Evolutionary conservation across 2,797 vertebrate species (phyloP).

Genomic region (Etheostoma perlongum): DNA sequence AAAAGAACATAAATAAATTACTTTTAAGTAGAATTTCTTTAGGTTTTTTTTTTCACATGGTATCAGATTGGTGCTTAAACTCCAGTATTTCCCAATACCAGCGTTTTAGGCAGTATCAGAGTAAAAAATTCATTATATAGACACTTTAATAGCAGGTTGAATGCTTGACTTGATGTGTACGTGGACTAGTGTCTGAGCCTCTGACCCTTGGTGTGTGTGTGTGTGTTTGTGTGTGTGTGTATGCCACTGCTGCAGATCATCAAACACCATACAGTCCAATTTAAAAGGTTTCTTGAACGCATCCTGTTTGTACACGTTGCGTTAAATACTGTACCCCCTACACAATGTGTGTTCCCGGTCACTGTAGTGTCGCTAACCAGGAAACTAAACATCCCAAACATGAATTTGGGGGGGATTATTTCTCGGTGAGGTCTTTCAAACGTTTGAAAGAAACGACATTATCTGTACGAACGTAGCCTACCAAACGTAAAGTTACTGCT

Average conservation of each 20-base stretch:
- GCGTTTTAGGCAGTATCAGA: too few relatives aligned
- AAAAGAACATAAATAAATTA: too few relatives aligned
- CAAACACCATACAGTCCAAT: neutral
- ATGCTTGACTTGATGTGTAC: too few relatives aligned
- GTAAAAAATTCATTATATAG: too few relatives aligned
- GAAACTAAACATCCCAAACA: neutral
- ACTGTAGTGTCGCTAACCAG: neutral
- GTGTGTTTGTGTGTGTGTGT: neutral
- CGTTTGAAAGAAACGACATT: neutral
- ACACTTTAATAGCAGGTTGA: too few relatives aligned
- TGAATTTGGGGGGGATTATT: fast-evolving
- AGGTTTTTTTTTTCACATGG: too few relatives aligned
- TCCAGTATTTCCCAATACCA: too few relatives aligned
- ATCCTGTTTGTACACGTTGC: constrained; percentile 6
- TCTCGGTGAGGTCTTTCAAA: neutral
- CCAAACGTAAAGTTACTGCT: neutral
- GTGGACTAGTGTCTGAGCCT: too few relatives aligned
- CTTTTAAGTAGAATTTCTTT: too few relatives aligned
- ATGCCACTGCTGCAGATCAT: neutral
- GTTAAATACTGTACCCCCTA: neutral
- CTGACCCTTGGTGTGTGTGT: too few relatives aligned
- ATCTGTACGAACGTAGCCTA: neutral
- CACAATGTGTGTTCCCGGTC: neutral
- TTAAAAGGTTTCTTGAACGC: neutral
- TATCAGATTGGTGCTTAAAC: too few relatives aligned